Conservation (phyloP, 2,888 invertebrate genomes). For the Therioaphis trifolii region DNA sequence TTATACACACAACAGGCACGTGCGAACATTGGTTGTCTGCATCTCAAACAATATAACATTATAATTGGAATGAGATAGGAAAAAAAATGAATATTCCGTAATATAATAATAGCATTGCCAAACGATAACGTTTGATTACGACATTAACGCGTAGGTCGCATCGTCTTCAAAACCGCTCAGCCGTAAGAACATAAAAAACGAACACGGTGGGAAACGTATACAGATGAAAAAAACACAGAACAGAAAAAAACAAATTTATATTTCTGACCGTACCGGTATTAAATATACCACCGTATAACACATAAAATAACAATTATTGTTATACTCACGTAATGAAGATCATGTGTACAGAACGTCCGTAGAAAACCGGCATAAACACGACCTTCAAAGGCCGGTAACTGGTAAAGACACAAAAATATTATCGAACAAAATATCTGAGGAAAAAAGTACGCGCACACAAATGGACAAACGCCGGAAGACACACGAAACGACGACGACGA, state of each 20-base stretch:
- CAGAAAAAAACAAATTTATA: too few relatives aligned
- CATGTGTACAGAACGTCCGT: background rate
- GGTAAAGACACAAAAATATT: background rate
- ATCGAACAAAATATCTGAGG: background rate
- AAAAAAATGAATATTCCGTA: conserved; percentile 32
- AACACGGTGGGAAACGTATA: too few relatives aligned
- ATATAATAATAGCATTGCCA: conserved; percentile 32
- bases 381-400: background rate
- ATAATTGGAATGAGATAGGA: background rate
- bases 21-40: background rate
- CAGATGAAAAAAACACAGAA: too few relatives aligned
- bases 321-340: background rate
- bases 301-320: too few relatives aligned
- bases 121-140: background rate
- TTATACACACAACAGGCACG: background rate
- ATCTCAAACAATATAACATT: background rate
- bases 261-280: too few relatives aligned
- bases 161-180: background rate
- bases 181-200: too few relatives aligned
- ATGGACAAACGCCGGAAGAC: background rate
- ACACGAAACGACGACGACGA: background rate
- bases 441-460: too few relatives aligned
- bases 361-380: background rate
- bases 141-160: background rate
- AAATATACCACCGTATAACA: too few relatives aligned